Base-by-base conservation (phyloP, 2,888 invertebrate genomes). In the Agrenia bidenticulata region DNA sequence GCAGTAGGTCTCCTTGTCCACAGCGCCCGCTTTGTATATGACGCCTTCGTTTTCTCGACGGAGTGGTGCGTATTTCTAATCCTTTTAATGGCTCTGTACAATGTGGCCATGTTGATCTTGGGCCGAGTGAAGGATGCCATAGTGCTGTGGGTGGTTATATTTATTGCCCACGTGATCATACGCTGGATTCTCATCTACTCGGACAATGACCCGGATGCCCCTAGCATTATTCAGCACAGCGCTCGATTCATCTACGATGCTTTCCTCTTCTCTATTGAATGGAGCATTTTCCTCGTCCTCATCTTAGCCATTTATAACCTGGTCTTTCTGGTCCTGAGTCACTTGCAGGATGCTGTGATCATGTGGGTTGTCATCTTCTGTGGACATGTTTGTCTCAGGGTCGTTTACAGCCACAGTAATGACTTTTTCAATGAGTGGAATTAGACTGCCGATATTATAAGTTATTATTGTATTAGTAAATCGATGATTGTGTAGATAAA, bases 11-110 rank as follows among this genome's bases (percentile, higher is more conserved):
- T 64, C 19, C 4, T 70, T n/a, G 59, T 57, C 1, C 49, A 63
- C 24, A 17, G 37, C 19, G 37, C 51, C 2, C 59, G 68, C 0
- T 70, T 74, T 50, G 23, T 70, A 1, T 70, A 69, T 49, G 72
- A 71, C 51, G 63, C 67, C 4, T 54, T 74, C 9, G 53, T 71
- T 4, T 74, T 72, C 55, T 60, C 72, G 5, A 64, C 61, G 1
- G 70, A 74, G 45, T 74, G 72, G 72, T 64, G 61, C 50, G 64
- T 74, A 23, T 73, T 74, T 56, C 57, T 73, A 13, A 45, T 74
- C 24, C 61, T 74, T 4, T 65, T 74, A 13, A 21, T 74, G 32
- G 72, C 69, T 17, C 19, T 69, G 0, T 67, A 73, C 49, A 61
- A 69, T n/a, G 67, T 67, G 2, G 62, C 59, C 1, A 39, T 65